A percentile compares a stretch with the other conserved stretches of the same genome.
Conservation (phyloP, 1,140 invertebrate species). For the Ceratoteleas bidentatus region DNA sequence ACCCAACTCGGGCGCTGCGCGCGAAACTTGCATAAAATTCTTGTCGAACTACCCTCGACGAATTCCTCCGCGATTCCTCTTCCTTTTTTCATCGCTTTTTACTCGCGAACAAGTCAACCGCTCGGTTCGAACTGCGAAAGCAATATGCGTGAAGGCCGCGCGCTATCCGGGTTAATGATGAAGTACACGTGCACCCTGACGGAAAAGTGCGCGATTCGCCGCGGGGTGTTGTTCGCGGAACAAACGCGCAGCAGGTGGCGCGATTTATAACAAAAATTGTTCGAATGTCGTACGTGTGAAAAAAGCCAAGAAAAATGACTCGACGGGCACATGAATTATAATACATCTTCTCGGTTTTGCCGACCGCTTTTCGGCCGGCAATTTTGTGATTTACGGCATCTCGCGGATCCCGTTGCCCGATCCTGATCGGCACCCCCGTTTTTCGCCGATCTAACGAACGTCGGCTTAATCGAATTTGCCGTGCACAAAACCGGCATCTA, state of each 20-base stretch:
- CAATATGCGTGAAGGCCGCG: not conserved
- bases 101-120: constrained; percentile 26
- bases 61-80: constrained; percentile 30
- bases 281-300: constrained; percentile 41
- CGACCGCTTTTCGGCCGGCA: constrained; percentile 33
- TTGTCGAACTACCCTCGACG: constrained; percentile 47
- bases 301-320: constrained; percentile 57
- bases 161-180: constrained; percentile 57
- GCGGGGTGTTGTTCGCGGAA: constrained; percentile 48
- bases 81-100: constrained; percentile 14
- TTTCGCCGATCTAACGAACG: too few species aligned
- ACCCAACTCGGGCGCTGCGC: constrained; percentile 29
- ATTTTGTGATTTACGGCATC: constrained; percentile 48
- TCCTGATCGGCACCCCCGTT: too few species aligned
- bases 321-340: constrained; percentile 50
- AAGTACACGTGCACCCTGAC: constrained; percentile 38
- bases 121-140: constrained; percentile 21
- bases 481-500: too few species aligned
- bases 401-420: not conserved
- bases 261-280: constrained; percentile 64
- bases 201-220: constrained; percentile 46
- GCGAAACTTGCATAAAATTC: constrained; percentile 56
- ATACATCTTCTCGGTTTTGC: constrained; percentile 55
- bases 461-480: too few species aligned
- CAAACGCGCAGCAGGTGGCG: constrained; percentile 60